Percentiles rank a stretch among this genome's conserved stretches.
Conservation (phyloP, 2,888 invertebrate genomes). For the Sminthurides aquaticus region DNA sequence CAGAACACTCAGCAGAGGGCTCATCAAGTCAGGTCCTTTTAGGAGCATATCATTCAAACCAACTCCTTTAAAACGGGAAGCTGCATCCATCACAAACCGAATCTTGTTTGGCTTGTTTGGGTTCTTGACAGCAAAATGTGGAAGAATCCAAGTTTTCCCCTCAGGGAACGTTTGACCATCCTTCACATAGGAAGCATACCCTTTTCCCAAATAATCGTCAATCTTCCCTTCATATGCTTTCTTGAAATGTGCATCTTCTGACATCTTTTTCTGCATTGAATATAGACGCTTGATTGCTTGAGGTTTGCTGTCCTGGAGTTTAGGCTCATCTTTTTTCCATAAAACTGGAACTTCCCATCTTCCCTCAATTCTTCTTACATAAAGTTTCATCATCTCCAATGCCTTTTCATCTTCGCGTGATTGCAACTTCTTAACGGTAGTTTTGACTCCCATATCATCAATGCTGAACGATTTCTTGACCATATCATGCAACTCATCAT, state of each 20-base stretch:
- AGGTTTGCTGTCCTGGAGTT: neutral
- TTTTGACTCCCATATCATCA: neutral
- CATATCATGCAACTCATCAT: neutral
- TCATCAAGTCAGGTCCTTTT: constrained; percentile 20
- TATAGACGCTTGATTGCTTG: neutral
- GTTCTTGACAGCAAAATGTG: constrained; percentile 25
- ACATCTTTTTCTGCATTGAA: constrained; percentile 1
- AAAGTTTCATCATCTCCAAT: neutral
- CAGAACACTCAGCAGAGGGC: neutral
- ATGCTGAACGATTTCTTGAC: neutral
- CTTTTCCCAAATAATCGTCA: neutral
- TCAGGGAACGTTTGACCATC: neutral
- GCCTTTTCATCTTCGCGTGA: neutral
- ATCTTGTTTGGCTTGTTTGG: constrained; percentile 24
- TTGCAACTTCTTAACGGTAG: neutral
- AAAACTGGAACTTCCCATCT: neutral
- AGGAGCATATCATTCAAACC: constrained; percentile 25
- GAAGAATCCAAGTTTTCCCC: constrained; percentile 26
- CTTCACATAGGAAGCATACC: neutral
- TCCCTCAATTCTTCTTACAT: neutral
- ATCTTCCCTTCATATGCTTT: neutral
- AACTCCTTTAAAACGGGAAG: constrained; percentile 18
- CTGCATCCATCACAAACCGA: constrained; percentile 30
- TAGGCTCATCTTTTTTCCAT: neutral
- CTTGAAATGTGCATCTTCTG: neutral